phyloP scores from a whole-genome alignment of 2,888 invertebrate genomes.

The Oxytorus armatus region DNA sequence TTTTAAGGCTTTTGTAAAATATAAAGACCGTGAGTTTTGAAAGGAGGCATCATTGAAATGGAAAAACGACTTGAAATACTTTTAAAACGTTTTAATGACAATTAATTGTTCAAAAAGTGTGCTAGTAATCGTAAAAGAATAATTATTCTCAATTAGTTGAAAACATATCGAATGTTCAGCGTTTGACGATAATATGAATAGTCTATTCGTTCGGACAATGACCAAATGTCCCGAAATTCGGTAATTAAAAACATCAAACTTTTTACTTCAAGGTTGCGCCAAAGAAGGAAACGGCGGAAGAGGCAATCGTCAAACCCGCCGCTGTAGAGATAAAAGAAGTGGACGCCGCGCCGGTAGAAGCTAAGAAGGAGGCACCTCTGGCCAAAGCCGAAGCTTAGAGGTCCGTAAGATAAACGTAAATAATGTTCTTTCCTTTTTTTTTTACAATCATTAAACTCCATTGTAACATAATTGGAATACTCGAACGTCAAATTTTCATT shows the following conservation, averaged over 20 bases:
- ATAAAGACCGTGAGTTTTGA: too few species aligned
- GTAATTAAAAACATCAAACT: constrained; percentile 12
- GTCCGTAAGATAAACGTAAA: constrained; percentile 69
- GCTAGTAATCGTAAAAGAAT: too few species aligned
- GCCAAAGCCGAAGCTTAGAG: constrained; percentile 81
- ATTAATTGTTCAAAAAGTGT: too few species aligned
- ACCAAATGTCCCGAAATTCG: too few species aligned
- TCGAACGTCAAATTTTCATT: not conserved
- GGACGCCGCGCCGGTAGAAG: constrained; percentile 75
- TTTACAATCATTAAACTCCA: not conserved
- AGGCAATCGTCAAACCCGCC: constrained; percentile 73
- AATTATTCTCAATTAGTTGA: too few species aligned
- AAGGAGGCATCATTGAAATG: too few species aligned
- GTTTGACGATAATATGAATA: too few species aligned
- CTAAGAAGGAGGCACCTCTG: constrained; percentile 81
- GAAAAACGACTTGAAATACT: too few species aligned
- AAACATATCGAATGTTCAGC: too few species aligned
- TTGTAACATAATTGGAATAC: constrained; percentile 1
- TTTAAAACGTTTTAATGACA: too few species aligned
- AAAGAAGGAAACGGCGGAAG: constrained; percentile 81
- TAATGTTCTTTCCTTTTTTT: constrained; percentile 14
- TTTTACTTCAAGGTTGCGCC: constrained; percentile 77
- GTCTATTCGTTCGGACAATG: too few species aligned
- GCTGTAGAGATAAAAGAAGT: constrained; percentile 79
- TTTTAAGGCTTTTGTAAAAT: too few species aligned